These are phyloP conservation scores for Polyergus mexicanus DNA, from an alignment of 1,140 invertebrate species.

Conservation along the genomic window DNA sequence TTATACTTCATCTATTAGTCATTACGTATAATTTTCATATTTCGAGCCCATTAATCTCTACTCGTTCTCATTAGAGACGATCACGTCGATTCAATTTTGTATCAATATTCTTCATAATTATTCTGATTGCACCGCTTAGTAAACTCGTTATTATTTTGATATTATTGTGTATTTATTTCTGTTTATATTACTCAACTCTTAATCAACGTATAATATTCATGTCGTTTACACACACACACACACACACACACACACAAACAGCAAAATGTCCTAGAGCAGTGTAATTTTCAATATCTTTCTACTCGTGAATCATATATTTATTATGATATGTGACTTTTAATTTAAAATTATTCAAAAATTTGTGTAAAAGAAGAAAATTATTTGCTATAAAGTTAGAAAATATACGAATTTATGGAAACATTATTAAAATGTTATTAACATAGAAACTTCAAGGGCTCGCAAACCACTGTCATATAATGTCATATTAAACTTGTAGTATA, in stretches of 20 bases:
- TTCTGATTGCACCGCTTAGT: constrained; percentile 42
- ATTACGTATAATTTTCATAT: constrained; percentile 3
- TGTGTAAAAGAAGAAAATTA: not conserved
- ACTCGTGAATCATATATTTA: not conserved
- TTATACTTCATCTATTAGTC: constrained; percentile 1
- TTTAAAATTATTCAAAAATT: not conserved
- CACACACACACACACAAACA: not conserved
- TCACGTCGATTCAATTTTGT: constrained; percentile 28
- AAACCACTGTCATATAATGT: not conserved
- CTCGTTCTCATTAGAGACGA: constrained; percentile 28
- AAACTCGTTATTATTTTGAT: constrained; percentile 49
- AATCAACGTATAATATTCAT: constrained; percentile 25
- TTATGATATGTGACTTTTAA: not conserved
- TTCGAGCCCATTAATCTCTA: constrained; percentile 51
- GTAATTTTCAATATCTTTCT: constrained; percentile 16
- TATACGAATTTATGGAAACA: not conserved
- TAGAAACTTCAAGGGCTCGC: not conserved
- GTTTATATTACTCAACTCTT: constrained; percentile 25
- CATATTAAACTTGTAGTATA: not conserved
- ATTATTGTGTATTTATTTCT: constrained; percentile 45
- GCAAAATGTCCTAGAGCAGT: not conserved
- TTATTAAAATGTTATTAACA: not conserved
- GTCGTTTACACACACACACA: not conserved
- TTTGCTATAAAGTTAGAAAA: not conserved
- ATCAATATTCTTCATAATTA: constrained; percentile 19